Evolutionary conservation across 2,113 vertebrate genomes (phyloP).

Genomic region (Callipepla californica): DNA sequence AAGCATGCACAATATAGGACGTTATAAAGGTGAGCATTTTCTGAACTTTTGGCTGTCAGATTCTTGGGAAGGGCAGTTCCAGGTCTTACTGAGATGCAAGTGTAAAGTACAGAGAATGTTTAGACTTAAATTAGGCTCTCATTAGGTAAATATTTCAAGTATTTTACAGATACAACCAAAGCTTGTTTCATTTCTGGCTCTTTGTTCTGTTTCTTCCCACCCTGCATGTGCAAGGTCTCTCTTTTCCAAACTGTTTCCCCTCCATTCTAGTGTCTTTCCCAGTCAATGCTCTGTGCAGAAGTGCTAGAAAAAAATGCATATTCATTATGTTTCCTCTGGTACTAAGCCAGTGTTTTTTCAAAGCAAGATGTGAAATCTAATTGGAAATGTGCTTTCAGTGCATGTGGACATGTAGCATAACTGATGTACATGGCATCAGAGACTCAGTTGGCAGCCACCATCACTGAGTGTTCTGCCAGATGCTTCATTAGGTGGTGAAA

Average conservation of each 20-base stretch:
- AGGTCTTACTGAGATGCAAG: not conserved
- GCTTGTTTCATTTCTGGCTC: not conserved
- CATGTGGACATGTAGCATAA: slow-evolving; percentile 13
- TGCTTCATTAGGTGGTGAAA: not conserved
- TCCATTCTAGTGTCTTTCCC: not conserved
- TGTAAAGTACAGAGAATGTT: not conserved
- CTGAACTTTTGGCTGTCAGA: not conserved
- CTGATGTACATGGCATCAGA: not conserved
- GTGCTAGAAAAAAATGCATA: not conserved
- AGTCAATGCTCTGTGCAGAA: not conserved
- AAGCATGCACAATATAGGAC: not conserved
- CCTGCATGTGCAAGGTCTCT: not conserved
- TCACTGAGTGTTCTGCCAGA: not conserved
- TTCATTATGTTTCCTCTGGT: slow-evolving; percentile 23
- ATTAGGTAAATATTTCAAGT: not conserved
- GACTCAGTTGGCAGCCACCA: not conserved
- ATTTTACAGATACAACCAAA: not conserved
- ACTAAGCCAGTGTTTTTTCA: not conserved
- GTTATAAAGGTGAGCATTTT: not conserved
- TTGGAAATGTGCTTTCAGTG: slow-evolving; percentile 7
- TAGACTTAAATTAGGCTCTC: not conserved
- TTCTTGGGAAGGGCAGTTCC: not conserved
- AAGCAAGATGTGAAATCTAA: slow-evolving; percentile 1
- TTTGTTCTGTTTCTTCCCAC: not conserved
- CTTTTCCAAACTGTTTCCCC: not conserved